Evolutionary conservation across 2,797 vertebrate genomes (phyloP).

Genomic region (Bradypus variegatus): DNA sequence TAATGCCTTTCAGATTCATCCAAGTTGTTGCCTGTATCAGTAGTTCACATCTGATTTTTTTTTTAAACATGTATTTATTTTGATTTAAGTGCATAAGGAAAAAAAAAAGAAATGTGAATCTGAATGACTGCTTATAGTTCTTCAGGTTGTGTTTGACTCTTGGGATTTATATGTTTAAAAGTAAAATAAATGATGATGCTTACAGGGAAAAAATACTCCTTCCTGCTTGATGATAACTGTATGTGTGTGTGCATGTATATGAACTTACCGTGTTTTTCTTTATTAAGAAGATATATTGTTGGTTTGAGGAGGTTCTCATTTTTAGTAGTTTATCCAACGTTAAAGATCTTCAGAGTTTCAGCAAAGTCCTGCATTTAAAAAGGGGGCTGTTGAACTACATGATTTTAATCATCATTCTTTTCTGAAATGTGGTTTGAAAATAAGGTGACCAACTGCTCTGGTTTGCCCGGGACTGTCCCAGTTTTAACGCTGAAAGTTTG

Average conservation of each 20-base stretch:
- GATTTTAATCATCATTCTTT: background rate
- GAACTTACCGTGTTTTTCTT: background rate
- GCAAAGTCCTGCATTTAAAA: background rate
- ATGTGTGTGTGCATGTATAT: background rate
- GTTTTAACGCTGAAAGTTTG: background rate
- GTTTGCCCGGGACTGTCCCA: background rate
- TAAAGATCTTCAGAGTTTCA: background rate
- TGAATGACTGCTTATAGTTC: background rate
- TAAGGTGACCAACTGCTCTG: background rate
- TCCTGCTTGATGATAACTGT: background rate
- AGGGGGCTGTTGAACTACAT: background rate
- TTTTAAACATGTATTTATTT: background rate
- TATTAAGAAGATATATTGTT: background rate
- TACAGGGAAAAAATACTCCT: background rate
- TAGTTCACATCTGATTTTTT: background rate
- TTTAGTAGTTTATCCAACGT: background rate
- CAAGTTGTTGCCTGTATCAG: background rate
- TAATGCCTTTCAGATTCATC: background rate
- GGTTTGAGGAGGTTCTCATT: background rate
- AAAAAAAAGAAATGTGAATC: background rate
- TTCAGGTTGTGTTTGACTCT: constrained; percentile 22
- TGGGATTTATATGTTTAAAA: constrained; percentile 2
- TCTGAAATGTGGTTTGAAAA: background rate
- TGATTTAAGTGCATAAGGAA: background rate
- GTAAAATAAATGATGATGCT: background rate